phyloP scores from a whole-genome alignment of 1,140 invertebrate genomes.

The Drosophila pseudoobscura region DNA sequence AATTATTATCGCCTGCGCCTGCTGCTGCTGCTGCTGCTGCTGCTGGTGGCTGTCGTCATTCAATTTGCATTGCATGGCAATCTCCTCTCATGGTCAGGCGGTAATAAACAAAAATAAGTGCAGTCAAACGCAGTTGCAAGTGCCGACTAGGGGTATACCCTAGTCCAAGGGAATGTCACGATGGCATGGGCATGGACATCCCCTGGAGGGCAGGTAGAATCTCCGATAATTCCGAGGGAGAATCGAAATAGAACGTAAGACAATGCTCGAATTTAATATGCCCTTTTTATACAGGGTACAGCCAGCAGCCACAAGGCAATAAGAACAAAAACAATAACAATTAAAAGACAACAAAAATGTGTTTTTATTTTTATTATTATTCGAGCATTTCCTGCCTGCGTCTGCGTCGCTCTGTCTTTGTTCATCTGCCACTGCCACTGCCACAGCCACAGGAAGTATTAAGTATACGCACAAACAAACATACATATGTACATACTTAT shows the following conservation, averaged over 20 bases:
- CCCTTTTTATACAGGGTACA: too few relatives aligned
- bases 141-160: too few relatives aligned
- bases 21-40: background rate
- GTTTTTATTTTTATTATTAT: background rate
- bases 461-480: background rate
- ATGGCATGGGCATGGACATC: too few relatives aligned
- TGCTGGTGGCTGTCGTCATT: slow-evolving; percentile 22
- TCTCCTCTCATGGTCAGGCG: slow-evolving; percentile 46
- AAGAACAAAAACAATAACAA: slow-evolving; percentile 10
- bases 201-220: too few relatives aligned
- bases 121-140: too few relatives aligned
- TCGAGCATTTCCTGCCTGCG: slow-evolving; percentile 41
- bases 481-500: background rate
- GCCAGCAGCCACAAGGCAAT: background rate
- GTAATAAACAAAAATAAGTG: slow-evolving; percentile 9
- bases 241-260: too few relatives aligned
- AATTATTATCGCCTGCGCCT: slow-evolving; percentile 33
- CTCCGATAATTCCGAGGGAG: too few relatives aligned
- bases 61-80: slow-evolving; percentile 53
- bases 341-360: slow-evolving; percentile 23
- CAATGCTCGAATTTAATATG: too few relatives aligned
- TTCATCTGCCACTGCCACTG: slow-evolving; percentile 56
- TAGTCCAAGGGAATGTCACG: too few relatives aligned
- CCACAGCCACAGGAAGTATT: slow-evolving; percentile 55
- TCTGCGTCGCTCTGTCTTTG: slow-evolving; percentile 24